Evolutionary conservation across 2,113 vertebrate genomes (phyloP).

Genomic region (Pan troglodytes): DNA sequence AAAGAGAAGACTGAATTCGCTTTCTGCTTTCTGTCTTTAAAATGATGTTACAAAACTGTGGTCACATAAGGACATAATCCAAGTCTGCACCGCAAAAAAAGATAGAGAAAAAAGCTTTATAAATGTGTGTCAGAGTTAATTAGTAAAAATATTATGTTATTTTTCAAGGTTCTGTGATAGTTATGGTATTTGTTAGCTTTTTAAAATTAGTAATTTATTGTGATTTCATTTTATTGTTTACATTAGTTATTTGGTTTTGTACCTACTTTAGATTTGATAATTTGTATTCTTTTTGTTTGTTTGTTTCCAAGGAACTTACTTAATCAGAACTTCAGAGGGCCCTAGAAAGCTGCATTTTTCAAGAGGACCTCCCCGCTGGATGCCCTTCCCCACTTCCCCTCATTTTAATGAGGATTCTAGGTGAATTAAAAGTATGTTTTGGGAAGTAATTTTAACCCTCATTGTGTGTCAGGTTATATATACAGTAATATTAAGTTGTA

Average conservation of each 20-base stretch:
- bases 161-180: background rate
- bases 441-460: background rate
- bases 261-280: background rate
- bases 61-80: background rate
- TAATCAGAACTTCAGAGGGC: background rate
- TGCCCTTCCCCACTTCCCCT: too few species aligned
- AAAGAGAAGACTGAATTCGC: background rate
- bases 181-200: background rate
- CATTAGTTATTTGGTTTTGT: background rate
- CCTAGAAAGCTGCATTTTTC: background rate
- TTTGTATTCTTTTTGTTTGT: background rate
- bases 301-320: background rate
- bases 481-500: background rate
- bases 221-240: background rate
- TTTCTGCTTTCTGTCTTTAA: background rate
- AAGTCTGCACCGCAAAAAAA: background rate
- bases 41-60: background rate
- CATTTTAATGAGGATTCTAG: background rate
- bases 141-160: background rate
- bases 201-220: conserved; percentile 12
- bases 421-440: background rate
- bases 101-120: background rate
- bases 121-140: background rate
- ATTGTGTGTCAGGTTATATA: background rate
- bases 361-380: background rate